phyloP scores from a whole-genome alignment of 1,140 invertebrate genomes.

The Aphelenchoides besseyi region DNA sequence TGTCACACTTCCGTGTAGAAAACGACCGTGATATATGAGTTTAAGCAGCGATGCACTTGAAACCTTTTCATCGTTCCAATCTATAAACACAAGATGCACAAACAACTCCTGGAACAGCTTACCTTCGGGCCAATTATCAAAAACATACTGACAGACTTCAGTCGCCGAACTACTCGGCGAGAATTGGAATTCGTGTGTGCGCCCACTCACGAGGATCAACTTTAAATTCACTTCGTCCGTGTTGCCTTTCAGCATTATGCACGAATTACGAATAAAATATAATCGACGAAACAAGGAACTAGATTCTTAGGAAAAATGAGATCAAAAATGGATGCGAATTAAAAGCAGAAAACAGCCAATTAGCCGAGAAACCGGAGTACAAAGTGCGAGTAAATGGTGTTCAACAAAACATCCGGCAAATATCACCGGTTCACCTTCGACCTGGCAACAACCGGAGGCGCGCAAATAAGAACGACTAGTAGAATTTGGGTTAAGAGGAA shows the following conservation, averaged over 20 bases:
- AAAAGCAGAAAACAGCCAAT: background rate
- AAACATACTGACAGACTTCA: slow-evolving; percentile 95
- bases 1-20: slow-evolving; percentile 97
- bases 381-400: background rate
- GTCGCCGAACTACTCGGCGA: slow-evolving; percentile 90
- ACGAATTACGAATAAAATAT: background rate
- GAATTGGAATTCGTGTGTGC: slow-evolving; percentile 98
- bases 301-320: background rate
- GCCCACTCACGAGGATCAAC: slow-evolving; percentile 93
- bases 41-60: slow-evolving; percentile 92
- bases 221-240: slow-evolving; percentile 79
- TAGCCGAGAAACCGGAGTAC: background rate
- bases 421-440: background rate
- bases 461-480: too few species aligned
- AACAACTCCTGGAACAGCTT: slow-evolving; percentile 21
- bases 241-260: background rate
- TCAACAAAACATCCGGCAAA: background rate
- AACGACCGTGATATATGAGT: slow-evolving; percentile 97
- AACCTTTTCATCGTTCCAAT: slow-evolving; percentile 91
- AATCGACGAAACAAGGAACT: background rate
- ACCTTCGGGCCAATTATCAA: slow-evolving; percentile 88
- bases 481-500: too few species aligned
- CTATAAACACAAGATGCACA: slow-evolving; percentile 66
- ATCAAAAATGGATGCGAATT: background rate
- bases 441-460: too few species aligned